Evolutionary conservation across 2,113 vertebrate genomes (phyloP), one percentile per base, ranked within the genome.

Genomic region (Acrocephalus kingi): DNA sequence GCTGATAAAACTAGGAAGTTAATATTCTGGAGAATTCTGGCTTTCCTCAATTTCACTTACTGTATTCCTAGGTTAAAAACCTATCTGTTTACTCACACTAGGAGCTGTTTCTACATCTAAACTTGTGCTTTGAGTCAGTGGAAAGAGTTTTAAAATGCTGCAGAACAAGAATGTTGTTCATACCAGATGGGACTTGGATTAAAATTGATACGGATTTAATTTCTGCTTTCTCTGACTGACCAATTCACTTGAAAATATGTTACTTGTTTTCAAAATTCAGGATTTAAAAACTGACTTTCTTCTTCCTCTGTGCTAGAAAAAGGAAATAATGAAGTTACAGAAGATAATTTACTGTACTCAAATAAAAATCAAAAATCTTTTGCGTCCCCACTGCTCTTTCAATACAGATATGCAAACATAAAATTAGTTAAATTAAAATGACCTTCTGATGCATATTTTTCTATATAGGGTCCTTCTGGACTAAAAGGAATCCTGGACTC

Each of bases 401-500:
- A 84, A 76, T 75, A 35, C 10, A 67, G 23, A 10, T 77, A 37
- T 48, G 17, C 35, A 77, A 58, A 73, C 8, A n/a, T 31, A 85
- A 80, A 11, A 19, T 12, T 15, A 46, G 3, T 67, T 82, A 25
- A 79, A 88, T 56, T 45, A 59, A 79, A 89, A 81, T 85, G 5
- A 52, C 45, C 2, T 91, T 82, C 71, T 95, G 17, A 69, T 87
- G 16, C 7, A 7, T 83, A 3, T 80, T 72, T 93, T 96, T 89
- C 68, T n/a, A n/a, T 87, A 35, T 58, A 98, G 97, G 97, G 97
- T 61, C 96, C 95, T 94, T 97, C 97, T 88, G 97, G 92, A 83
- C 71, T 95, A 43, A 89, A 97, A 93, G 96, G 39, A 96, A 41
- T 96, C 67, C 92, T 96, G 56, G 96, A 98, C 79, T 95, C 82